Evolutionary conservation across 2,888 invertebrate species (phyloP), one percentile per base, ranked within the genome.

Genomic region (Gryllus longicercus): DNA sequence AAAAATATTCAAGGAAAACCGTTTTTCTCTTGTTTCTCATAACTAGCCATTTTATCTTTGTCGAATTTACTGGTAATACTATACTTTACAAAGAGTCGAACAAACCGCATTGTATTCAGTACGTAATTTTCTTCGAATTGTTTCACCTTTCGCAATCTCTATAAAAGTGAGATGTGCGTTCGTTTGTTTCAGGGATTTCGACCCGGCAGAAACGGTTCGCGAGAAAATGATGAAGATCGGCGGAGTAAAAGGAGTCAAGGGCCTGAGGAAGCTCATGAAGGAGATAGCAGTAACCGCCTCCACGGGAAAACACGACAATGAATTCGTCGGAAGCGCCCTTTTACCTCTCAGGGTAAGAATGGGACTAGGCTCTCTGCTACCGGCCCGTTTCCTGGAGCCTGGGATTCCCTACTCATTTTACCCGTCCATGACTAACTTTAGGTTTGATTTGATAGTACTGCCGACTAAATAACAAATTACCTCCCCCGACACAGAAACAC

Each of bases 211-310:
- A 88, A 94, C 95, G 0, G 93, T 96, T 0, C 92, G 93, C 82
- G 95, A 95, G 86, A 96, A 96, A 88, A 93, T 96, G 89, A 93
- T 93, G 78, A 95, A 95, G 88, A 90, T 96, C 82, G 92, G 93
- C 83, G 95, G 94, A 84, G 93, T 96, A 0, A 96, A 96, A 88
- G 96, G 95, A 1, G 93, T 95, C 0, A 92, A 93, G 85, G 96
- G 96, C 0, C 89, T 96, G 23, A 90, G 94, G 51, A 96, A 95
- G 86, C 87, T 96, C 63, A 93, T 96, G 89, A 96, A 96, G 85
- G 96, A 96, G 88, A 95, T 96, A 81, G 95, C 95, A 0, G 93
- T 98, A 21, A 97, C 98, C 0, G 98, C 98, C 76, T 96, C 97
- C 0, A 96, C 96, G 1, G 94, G 98, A 83, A 96, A 93, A 89